Evolutionary conservation across 2,113 vertebrate species (phyloP), one percentile per base, ranked within the genome.

Genomic region (Tupaia tana): DNA sequence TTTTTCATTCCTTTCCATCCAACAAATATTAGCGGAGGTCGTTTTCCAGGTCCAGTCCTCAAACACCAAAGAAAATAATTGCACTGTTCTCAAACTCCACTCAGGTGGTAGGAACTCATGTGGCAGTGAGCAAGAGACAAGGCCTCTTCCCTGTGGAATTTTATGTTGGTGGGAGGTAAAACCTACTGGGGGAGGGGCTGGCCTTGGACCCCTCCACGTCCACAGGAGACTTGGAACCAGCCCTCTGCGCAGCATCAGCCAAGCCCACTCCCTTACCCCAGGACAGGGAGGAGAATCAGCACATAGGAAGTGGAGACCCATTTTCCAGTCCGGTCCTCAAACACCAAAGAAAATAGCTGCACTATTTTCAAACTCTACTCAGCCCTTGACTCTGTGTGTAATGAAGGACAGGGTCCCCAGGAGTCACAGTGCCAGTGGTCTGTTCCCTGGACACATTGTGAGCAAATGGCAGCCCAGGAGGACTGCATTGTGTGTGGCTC

Each of bases 401-500:
- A 12, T 27, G 13, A 12, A 43, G 7, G 18, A 14, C 29, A 61
- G 14, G 19, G 73, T 3, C 71, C 77, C 70, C 29, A 1, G 58
- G 18, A 1, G 15, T 25, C 43, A 9, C 7, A 13, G 6, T 0
- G 29, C 83, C 14, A 29, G 29, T 1, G 27, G 16, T 15, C 19
- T 20, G 1, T 64, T 64, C 58, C 20, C 59, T 31, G 43, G 9
- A 9, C 43, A 63, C 43, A 0, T 52, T 0, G 2, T 6, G 59
- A 80, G 43, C 15, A 3, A 58, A 16, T 0, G 2, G 66, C 63
- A 58, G 79, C 56, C 64, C 29, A 1, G 7, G n/a, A 27, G 22
- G 27, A 54, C 29, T 2, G 20, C 20, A 5, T 16, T 12, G 29
- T 7, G 5, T 0, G 9, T 0, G 1, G 43, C 59, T 66, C 34